Percentiles rank a stretch among this genome's conserved stretches.
Evolutionary conservation across 1,140 invertebrate genomes (phyloP).

Genomic region (Apis dorsata): DNA sequence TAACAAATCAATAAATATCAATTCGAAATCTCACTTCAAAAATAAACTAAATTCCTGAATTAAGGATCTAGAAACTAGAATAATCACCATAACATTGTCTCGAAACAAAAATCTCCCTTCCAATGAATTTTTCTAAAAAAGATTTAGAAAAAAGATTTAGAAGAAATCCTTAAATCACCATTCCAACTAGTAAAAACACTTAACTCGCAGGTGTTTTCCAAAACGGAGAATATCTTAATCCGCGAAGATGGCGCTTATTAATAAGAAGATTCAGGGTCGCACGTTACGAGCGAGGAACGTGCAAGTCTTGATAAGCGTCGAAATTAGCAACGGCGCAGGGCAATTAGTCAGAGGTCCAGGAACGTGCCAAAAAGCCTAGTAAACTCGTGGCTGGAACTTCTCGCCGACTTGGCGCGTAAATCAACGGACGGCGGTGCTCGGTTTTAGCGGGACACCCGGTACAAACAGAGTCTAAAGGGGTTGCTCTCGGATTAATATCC

Average conservation of each 20-base stretch:
- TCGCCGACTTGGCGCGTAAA: constrained; percentile 70
- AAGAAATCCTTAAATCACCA: too few relatives aligned
- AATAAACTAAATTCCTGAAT: too few relatives aligned
- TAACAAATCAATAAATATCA: too few relatives aligned
- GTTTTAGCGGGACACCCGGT: constrained; percentile 67
- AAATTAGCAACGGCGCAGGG: constrained; percentile 56
- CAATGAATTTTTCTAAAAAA: too few relatives aligned
- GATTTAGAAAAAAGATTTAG: too few relatives aligned
- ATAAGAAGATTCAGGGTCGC: constrained; percentile 29
- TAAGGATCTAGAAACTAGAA: too few relatives aligned
- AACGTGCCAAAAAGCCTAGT: constrained; percentile 70
- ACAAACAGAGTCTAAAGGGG: constrained; percentile 46
- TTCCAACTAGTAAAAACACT: background rate
- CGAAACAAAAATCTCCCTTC: background rate
- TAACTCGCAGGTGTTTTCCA: background rate
- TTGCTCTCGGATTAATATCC: constrained; percentile 72
- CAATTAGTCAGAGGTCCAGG: constrained; percentile 62
- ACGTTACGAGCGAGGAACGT: constrained; percentile 36
- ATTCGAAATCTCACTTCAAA: too few relatives aligned
- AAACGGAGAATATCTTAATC: constrained; percentile 4
- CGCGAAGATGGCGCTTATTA: constrained; percentile 26
- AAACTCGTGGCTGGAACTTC: constrained; percentile 68
- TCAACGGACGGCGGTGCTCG: constrained; percentile 58
- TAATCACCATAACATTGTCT: too few relatives aligned
- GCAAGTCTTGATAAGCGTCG: constrained; percentile 62